These are phyloP conservation scores for Pachypeltis micranthus DNA, from an alignment of 1,140 invertebrate species.

Conservation along the genomic window DNA sequence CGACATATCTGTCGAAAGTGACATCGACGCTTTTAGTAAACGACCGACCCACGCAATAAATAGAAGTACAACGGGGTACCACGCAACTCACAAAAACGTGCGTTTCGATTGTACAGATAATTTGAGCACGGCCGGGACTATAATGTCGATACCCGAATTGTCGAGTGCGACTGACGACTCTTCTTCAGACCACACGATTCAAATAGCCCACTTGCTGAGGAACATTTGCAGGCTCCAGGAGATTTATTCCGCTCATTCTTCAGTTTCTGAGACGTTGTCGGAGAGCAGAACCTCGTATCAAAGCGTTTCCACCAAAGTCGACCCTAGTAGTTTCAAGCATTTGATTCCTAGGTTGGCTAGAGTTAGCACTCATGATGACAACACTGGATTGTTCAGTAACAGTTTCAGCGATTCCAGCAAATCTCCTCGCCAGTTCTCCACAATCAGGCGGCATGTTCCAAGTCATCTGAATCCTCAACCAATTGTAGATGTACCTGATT, in stretches of 20 bases:
- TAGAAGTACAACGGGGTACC: background rate
- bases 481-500: too few species aligned
- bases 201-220: background rate
- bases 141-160: background rate
- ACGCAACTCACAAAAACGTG: background rate
- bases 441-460: too few species aligned
- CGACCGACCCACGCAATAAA: background rate
- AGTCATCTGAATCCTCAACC: too few species aligned
- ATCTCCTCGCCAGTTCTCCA: too few species aligned
- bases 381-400: too few species aligned
- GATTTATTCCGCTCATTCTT: background rate
- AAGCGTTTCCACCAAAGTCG: background rate
- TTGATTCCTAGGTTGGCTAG: too few species aligned
- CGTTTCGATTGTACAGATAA: background rate
- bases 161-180: background rate
- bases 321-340: too few species aligned
- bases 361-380: too few species aligned
- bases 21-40: background rate
- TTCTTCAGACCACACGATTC: background rate
- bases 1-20: slow-evolving; percentile 11
- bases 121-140: background rate
- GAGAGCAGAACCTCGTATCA: background rate
- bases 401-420: too few species aligned
- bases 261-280: background rate
- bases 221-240: background rate